phyloP scores from a whole-genome alignment of 2,888 invertebrate genomes.

The Chalcosyrphus nemorum region DNA sequence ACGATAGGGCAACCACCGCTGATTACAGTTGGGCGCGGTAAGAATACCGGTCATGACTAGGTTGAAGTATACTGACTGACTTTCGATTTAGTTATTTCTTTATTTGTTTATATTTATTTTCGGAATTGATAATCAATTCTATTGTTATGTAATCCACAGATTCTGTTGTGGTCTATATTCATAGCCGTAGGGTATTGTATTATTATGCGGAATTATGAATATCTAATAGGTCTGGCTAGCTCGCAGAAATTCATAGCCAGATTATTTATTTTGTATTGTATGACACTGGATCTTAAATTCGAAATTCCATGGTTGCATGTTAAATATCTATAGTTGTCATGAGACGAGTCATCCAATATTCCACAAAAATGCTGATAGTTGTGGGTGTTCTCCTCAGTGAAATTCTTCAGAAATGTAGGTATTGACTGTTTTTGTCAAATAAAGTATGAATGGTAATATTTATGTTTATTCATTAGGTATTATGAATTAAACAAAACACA shows the following conservation, averaged over 20 bases:
- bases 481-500: too few relatives aligned
- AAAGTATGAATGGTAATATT: neutral
- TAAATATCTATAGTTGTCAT: neutral
- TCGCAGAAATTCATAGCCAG: neutral
- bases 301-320: neutral
- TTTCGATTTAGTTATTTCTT: neutral
- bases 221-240: neutral
- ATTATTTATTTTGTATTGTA: neutral
- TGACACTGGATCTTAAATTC: neutral
- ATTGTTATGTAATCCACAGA: neutral
- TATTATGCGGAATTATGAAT: neutral
- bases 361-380: neutral
- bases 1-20: neutral
- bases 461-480: neutral
- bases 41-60: slow-evolving; percentile 18
- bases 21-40: neutral
- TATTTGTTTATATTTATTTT: neutral
- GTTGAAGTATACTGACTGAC: neutral
- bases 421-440: neutral
- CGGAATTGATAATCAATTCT: neutral
- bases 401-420: neutral
- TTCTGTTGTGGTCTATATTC: neutral
- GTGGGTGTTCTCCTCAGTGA: neutral
- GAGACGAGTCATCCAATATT: neutral
- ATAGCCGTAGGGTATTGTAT: neutral